phyloP scores from a whole-genome alignment of 2,888 invertebrate species.

The Chydorus sphaericus region DNA sequence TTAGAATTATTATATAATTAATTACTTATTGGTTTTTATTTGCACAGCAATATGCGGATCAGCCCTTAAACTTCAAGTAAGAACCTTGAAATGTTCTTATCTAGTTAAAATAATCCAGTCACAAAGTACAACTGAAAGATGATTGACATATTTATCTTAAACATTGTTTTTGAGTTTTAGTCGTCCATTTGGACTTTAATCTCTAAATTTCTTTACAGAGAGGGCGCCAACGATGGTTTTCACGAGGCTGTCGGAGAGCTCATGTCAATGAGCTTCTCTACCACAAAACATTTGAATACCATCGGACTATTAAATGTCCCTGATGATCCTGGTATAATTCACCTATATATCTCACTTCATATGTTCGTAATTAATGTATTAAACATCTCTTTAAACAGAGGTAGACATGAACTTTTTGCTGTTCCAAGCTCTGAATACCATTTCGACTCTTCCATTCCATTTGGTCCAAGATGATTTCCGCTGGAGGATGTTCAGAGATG shows the following conservation, averaged over 20 bases:
- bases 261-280: slow-evolving; percentile 28
- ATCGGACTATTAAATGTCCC: slow-evolving; percentile 26
- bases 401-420: slow-evolving; percentile 28
- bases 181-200: too few species aligned
- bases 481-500: slow-evolving; percentile 25
- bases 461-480: slow-evolving; percentile 26
- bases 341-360: not conserved
- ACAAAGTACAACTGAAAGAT: too few species aligned
- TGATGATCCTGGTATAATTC: slow-evolving; percentile 18
- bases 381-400: slow-evolving; percentile 20
- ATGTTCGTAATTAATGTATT: too few species aligned
- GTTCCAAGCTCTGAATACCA: slow-evolving; percentile 24
- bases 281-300: slow-evolving; percentile 29
- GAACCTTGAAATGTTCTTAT: too few species aligned
- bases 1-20: not conserved
- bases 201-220: slow-evolving; percentile 16
- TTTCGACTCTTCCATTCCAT: slow-evolving; percentile 28
- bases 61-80: not conserved
- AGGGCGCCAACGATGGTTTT: slow-evolving; percentile 27
- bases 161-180: too few species aligned
- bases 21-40: not conserved
- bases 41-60: not conserved
- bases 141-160: too few species aligned
- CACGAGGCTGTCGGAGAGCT: slow-evolving; percentile 30
- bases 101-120: too few species aligned